Percentiles rank a stretch among this genome's conserved stretches.
These are phyloP conservation scores for Regulus satrapa DNA, from an alignment of 2,113 vertebrate species.

Conservation along the genomic window DNA sequence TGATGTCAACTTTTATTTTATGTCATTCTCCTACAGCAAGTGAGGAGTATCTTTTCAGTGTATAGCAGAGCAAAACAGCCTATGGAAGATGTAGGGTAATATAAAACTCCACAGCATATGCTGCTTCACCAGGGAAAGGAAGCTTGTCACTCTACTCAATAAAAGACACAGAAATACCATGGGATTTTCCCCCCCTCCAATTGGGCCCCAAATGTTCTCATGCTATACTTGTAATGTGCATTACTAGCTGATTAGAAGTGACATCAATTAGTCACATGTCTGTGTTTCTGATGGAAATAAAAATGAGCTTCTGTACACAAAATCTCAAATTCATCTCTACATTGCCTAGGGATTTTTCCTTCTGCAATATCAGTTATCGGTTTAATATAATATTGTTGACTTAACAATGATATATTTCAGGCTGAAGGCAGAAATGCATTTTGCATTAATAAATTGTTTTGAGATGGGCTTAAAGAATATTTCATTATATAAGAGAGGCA, in stretches of 20 bases:
- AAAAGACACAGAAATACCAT: slow-evolving; percentile 45
- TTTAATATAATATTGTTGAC: slow-evolving; percentile 98
- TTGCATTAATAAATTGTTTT: slow-evolving; percentile 92
- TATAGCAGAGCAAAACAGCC: background rate
- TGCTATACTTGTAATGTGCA: slow-evolving; percentile 46
- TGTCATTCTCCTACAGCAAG: background rate
- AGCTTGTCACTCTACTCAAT: slow-evolving; percentile 46
- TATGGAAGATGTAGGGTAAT: background rate
- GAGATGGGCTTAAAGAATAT: slow-evolving; percentile 77
- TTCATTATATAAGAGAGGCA: slow-evolving; percentile 85
- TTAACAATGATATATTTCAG: slow-evolving; percentile 94
- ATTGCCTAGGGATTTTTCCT: slow-evolving; percentile 85
- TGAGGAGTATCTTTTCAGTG: background rate
- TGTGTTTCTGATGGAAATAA: slow-evolving; percentile 83
- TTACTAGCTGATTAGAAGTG: slow-evolving; percentile 72
- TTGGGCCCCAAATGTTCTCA: slow-evolving; percentile 51
- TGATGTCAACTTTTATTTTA: background rate
- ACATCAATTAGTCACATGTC: slow-evolving; percentile 77
- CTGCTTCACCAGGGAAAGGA: slow-evolving; percentile 24
- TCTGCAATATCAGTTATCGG: slow-evolving; percentile 84
- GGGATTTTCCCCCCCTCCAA: slow-evolving; percentile 24
- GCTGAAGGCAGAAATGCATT: slow-evolving; percentile 85
- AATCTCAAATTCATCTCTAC: slow-evolving; percentile 85
- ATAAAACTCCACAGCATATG: background rate
- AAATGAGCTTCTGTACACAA: slow-evolving; percentile 76